phyloP scores from a whole-genome alignment of 2,113 vertebrate genomes.

The Mus musculus region GRCm39 chrX:46420001-46420500 shows the following conservation, averaged over 20 bases:
- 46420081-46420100: neutral
- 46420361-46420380: constrained; percentile 66
- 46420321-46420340: constrained; percentile 31
- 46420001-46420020: neutral
- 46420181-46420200: neutral
- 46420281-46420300: constrained; percentile 45
- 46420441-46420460: constrained; percentile 53
- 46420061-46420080: neutral
- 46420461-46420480: constrained; percentile 7
- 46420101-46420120: neutral
- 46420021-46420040: neutral
- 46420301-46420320: constrained; percentile 38
- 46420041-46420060: neutral
- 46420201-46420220: neutral
- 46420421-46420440: neutral
- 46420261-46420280: neutral
- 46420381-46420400: constrained; percentile 25
- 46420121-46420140: neutral
- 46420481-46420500: neutral
- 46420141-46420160: neutral
- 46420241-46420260: constrained; percentile 17
- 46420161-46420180: neutral
- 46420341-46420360: constrained; percentile 23
- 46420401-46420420: neutral
- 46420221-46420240: constrained; percentile 25